phyloP scores from a whole-genome alignment of 2,888 invertebrate genomes.

The Dysmachus trigonus region DNA sequence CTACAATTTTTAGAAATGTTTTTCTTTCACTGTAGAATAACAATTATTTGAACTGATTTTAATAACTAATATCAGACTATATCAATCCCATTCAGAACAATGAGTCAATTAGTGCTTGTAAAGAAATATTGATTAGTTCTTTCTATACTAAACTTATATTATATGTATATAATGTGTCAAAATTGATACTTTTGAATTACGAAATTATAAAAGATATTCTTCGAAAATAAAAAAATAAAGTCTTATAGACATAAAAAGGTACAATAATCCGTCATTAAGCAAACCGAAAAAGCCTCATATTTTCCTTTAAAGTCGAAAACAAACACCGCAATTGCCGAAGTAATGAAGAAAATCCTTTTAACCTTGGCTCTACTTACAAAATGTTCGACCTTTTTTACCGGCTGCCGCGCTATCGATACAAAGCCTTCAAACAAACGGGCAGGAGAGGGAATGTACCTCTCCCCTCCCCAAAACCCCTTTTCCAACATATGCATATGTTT shows the following conservation, averaged over 20 bases:
- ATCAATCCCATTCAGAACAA: too few species aligned
- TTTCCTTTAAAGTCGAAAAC: background rate
- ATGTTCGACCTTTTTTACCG: background rate
- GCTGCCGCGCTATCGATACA: background rate
- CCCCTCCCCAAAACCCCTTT: background rate
- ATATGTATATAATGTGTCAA: too few species aligned
- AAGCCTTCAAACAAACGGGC: background rate
- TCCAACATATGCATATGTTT: background rate
- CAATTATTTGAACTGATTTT: too few species aligned
- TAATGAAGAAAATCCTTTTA: conserved; percentile 1
- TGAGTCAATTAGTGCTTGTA: too few species aligned
- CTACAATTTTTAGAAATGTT: too few species aligned
- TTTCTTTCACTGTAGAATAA: too few species aligned
- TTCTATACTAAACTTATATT: too few species aligned
- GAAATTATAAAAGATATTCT: too few species aligned
- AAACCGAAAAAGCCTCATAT: background rate
- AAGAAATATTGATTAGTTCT: too few species aligned
- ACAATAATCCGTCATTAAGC: background rate
- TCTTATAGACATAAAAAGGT: background rate
- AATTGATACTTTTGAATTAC: too few species aligned
- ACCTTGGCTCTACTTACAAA: background rate
- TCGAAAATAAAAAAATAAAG: too few species aligned
- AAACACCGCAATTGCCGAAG: background rate
- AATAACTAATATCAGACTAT: too few species aligned
- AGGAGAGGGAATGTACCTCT: background rate